These are phyloP conservation scores for Brachionus angularis DNA, from an alignment of 1,140 invertebrate genomes.

Conservation along the genomic window DNA sequence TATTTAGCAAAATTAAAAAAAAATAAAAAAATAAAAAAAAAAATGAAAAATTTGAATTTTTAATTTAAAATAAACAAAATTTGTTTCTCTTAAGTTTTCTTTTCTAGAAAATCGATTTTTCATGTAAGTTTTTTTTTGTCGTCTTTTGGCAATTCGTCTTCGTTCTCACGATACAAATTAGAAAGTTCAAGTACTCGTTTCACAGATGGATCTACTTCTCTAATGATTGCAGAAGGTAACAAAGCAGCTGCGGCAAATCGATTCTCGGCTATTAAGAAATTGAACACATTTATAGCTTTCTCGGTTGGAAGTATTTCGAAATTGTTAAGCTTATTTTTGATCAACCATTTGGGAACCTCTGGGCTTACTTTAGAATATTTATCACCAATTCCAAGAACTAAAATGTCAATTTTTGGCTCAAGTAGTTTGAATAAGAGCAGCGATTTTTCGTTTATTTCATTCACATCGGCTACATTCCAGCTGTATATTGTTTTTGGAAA, in stretches of 20 bases:
- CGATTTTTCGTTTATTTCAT: conserved; percentile 42
- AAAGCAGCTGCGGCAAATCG: conserved; percentile 19
- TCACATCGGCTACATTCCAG: conserved; percentile 20
- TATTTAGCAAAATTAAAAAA: neutral
- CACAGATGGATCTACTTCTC: conserved; percentile 10
- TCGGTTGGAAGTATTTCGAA: conserved; percentile 41
- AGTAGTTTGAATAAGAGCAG: conserved; percentile 27
- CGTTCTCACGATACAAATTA: conserved; percentile 2
- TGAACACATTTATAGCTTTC: conserved; percentile 38
- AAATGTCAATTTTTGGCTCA: conserved; percentile 34
- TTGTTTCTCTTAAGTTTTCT: neutral
- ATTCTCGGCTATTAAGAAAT: conserved; percentile 38
- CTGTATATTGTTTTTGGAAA: conserved; percentile 40
- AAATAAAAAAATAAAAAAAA: neutral
- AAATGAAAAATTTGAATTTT: neutral
- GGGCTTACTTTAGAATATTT: conserved; percentile 41
- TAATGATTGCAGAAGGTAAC: conserved; percentile 9
- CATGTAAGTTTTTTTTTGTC: neutral
- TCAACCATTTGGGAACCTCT: conserved; percentile 27
- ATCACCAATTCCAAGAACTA: conserved; percentile 32
- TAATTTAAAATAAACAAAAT: neutral
- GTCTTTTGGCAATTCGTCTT: neutral
- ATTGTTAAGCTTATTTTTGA: conserved; percentile 28
- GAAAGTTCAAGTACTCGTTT: conserved; percentile 25
- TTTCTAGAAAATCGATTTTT: neutral